These are phyloP conservation scores for Tachysurus vachellii DNA, from an alignment of 2,113 vertebrate genomes.

Conservation along the genomic window DNA sequence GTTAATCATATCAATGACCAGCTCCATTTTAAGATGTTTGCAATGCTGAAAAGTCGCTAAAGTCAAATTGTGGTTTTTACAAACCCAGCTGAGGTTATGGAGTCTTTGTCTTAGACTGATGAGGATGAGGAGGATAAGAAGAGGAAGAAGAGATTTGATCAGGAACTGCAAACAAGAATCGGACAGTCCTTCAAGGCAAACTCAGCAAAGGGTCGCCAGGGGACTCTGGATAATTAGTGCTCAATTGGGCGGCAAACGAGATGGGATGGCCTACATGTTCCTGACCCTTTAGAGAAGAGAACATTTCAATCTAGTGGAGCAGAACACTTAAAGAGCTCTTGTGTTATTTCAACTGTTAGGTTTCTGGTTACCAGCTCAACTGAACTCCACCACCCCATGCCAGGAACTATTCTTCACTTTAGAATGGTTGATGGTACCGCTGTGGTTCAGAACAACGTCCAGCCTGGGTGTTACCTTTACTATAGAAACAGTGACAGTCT, in stretches of 20 bases:
- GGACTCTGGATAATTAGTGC: slow-evolving; percentile 63
- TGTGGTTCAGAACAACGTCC: slow-evolving; percentile 1
- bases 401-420: not conserved
- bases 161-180: not conserved
- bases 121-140: not conserved
- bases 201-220: slow-evolving; percentile 59
- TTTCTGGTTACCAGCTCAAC: not conserved
- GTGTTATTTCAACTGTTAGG: slow-evolving; percentile 36
- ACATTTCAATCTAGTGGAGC: slow-evolving; percentile 15
- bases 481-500: not conserved
- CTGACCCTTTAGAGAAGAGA: slow-evolving; percentile 10
- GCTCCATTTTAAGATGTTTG: not conserved
- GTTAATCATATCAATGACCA: not conserved
- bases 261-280: slow-evolving; percentile 58
- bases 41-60: not conserved
- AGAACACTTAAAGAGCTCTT: not conserved
- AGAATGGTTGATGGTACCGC: not conserved
- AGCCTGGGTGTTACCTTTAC: not conserved
- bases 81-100: not conserved
- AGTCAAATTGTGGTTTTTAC: not conserved
- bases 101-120: not conserved
- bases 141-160: not conserved
- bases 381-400: not conserved
- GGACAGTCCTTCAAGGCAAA: slow-evolving; percentile 57
- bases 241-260: slow-evolving; percentile 70